These are phyloP conservation scores for Felis catus DNA, from an alignment of 2,113 vertebrate genomes.

Conservation along the genomic window F.catus_Fca126_mat1.0 CM031419.1:200878001-200878500, in stretches of 20 bases:
- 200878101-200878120: background rate
- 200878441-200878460: conserved; percentile 68
- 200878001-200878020: background rate
- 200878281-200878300: background rate
- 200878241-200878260: accelerated
- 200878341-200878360: conserved; percentile 23
- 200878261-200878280: too few species aligned
- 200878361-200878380: conserved; percentile 81
- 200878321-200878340: background rate
- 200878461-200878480: conserved; percentile 81
- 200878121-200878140: background rate
- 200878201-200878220: background rate
- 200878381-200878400: conserved; percentile 77
- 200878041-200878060: background rate
- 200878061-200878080: background rate
- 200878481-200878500: conserved; percentile 86
- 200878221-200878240: background rate
- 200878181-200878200: accelerated
- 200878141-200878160: background rate
- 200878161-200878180: background rate
- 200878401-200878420: conserved; percentile 84
- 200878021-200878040: too few species aligned
- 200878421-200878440: conserved; percentile 77
- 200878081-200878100: background rate
- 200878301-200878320: background rate